These are phyloP conservation scores for Agapornis canus DNA, from an alignment of 2,797 vertebrate species.

Conservation along the genomic window DNA sequence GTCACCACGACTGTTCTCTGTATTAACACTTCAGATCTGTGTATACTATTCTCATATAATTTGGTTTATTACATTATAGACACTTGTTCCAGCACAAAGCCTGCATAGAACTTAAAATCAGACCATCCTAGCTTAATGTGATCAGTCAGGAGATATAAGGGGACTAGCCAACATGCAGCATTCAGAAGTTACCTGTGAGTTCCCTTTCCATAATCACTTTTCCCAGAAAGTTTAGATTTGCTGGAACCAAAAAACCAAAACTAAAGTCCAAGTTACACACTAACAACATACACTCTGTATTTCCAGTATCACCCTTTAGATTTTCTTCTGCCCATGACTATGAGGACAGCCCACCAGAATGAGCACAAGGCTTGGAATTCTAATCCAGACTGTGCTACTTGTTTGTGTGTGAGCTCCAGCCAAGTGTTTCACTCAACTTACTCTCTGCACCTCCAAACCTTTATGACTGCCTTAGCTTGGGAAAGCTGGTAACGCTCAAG, in stretches of 20 bases:
- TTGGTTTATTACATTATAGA: background rate
- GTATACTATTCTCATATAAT: background rate
- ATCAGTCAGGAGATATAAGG: background rate
- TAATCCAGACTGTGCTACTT: background rate
- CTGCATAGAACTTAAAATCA: background rate
- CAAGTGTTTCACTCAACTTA: background rate
- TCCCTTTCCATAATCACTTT: background rate
- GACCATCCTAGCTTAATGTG: background rate
- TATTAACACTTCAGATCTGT: background rate
- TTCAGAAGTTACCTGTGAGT: background rate
- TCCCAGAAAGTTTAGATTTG: background rate
- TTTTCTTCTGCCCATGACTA: background rate
- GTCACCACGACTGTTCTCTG: background rate
- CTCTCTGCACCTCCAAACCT: background rate
- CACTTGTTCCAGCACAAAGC: background rate
- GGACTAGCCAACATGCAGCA: background rate
- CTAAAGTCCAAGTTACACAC: background rate
- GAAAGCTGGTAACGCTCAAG: background rate
- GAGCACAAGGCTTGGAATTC: background rate
- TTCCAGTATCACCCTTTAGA: background rate
- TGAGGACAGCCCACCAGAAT: background rate
- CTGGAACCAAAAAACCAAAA: background rate
- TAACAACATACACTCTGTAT: background rate
- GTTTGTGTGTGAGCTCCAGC: rapidly evolving
- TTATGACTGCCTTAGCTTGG: background rate